Percentiles rank a stretch among this genome's conserved stretches.
Conservation (phyloP, 2,888 invertebrate species). For the Drosophila pseudotalamancana region DNA sequence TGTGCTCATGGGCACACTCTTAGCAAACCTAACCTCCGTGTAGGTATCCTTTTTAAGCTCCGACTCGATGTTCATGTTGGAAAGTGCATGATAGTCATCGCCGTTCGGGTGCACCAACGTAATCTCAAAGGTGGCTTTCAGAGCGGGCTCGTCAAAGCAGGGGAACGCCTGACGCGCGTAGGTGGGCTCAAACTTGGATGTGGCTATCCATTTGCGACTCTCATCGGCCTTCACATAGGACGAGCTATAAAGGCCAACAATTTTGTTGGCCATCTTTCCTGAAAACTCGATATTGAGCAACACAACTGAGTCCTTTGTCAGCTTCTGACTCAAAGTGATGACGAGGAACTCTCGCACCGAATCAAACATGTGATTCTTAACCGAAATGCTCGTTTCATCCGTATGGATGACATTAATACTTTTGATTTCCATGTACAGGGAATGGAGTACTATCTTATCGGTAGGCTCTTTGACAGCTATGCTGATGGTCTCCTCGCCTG, state of each 20-base stretch:
- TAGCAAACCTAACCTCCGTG: constrained; percentile 89
- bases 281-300: constrained; percentile 84
- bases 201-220: constrained; percentile 87
- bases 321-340: constrained; percentile 64
- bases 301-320: constrained; percentile 39
- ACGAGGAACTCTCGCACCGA: constrained; percentile 75
- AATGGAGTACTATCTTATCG: constrained; percentile 86
- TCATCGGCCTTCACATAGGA: constrained; percentile 85
- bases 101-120: constrained; percentile 89
- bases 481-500: constrained; percentile 86
- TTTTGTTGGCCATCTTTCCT: constrained; percentile 88
- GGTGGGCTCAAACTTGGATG: constrained; percentile 97
- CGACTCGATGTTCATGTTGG: constrained; percentile 91
- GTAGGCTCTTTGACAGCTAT: constrained; percentile 84
- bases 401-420: constrained; percentile 59
- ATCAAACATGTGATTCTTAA: constrained; percentile 62
- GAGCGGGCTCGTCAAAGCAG: constrained; percentile 96
- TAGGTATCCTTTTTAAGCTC: constrained; percentile 83
- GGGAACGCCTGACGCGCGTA: constrained; percentile 97
- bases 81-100: constrained; percentile 89
- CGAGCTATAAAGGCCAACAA: constrained; percentile 91
- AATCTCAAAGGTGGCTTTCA: constrained; percentile 94
- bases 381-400: constrained; percentile 52
- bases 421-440: constrained; percentile 85
- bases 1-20: constrained; percentile 97